A percentile compares a stretch with the other conserved stretches of the same genome.
phyloP scores from a whole-genome alignment of 2,113 vertebrate species.

The Paedocypris sp. region DNA sequence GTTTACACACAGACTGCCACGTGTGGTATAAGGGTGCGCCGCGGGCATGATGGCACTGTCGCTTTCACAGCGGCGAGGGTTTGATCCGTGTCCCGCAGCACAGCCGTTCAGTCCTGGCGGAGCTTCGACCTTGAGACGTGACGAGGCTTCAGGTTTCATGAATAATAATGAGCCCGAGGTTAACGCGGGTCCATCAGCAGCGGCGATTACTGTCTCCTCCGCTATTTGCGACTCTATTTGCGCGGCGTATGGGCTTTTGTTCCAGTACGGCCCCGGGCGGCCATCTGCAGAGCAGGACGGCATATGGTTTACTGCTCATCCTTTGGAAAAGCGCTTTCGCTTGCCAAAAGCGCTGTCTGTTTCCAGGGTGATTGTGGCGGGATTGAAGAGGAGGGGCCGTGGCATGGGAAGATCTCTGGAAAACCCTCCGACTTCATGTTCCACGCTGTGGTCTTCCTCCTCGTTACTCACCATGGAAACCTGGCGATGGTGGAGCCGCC shows the following conservation, averaged over 20 bases:
- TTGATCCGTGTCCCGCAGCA: too few species aligned
- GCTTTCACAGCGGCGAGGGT: too few species aligned
- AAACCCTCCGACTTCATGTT: background rate
- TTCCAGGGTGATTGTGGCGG: slow-evolving; percentile 19
- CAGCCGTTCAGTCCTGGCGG: too few species aligned
- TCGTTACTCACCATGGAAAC: slow-evolving; percentile 21
- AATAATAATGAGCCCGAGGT: background rate
- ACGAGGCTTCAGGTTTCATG: background rate
- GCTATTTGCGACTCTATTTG: too few species aligned
- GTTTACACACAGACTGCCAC: too few species aligned
- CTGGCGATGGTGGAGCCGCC: background rate
- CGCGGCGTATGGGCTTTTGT: too few species aligned
- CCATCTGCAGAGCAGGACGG: slow-evolving; percentile 13
- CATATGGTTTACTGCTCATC: slow-evolving; percentile 15
- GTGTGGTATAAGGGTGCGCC: too few species aligned
- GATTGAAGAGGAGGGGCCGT: background rate
- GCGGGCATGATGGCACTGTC: too few species aligned
- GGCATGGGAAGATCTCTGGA: background rate
- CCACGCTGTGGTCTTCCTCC: slow-evolving; percentile 1
- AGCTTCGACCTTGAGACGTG: background rate
- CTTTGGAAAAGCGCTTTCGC: background rate
- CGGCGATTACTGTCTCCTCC: too few species aligned
- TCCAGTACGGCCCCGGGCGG: too few species aligned
- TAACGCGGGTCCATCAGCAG: background rate
- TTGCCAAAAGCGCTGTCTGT: slow-evolving; percentile 14